Base-by-base conservation (phyloP, 2,888 invertebrate genomes). In the Ochlodes sylvanus region DNA sequence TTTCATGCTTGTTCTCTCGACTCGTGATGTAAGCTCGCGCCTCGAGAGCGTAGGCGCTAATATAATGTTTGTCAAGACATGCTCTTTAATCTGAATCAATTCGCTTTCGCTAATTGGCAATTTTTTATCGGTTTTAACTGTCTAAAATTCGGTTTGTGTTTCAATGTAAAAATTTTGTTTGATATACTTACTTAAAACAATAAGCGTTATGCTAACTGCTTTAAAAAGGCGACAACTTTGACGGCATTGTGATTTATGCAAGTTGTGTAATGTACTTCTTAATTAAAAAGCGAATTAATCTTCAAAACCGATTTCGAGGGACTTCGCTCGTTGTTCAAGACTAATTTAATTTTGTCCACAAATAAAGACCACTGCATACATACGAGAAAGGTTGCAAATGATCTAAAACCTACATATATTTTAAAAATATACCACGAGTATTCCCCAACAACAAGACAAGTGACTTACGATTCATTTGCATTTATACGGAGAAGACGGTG, bases 231-330 rank as follows among this genome's bases (percentile, higher is more conserved):
- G 27, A 27, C 5, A 27, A 4, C 5, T 27, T 27, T 27, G 5
- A 27, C 27, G 27, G 27, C 27, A 27, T 4, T 27, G 27, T 27
- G 27, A 4, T 27, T 27, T 27, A 27, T 4, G 5, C 27, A 27
- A 5, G 27, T 2, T n/a, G n/a, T n/a, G n/a, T 78, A 81, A 81
- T 89, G 88, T 89, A 88, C 72, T 63, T 74, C 69, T 78, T 91
- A 92, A 92, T 92, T 91, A 92, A 87, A 83, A 84, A 81, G 79
- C 84, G 86, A 89, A 91, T 89, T 87, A 90, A 84, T 83, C 79
- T 76, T 84, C 85, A 87, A n/a, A n/a, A n/a, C n/a, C 85, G 89
- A 90, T 91, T 90, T 84, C 80, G 81, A 83, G 81, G 82, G 87
- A 88, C 88, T 89, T 87, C 79, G 83, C 83, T 80, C 73, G 74